Percentiles rank a stretch among this genome's conserved stretches.
These are phyloP conservation scores for Drosophila austrosaltans DNA, from an alignment of 2,888 invertebrate species.

Conservation along the genomic window DNA sequence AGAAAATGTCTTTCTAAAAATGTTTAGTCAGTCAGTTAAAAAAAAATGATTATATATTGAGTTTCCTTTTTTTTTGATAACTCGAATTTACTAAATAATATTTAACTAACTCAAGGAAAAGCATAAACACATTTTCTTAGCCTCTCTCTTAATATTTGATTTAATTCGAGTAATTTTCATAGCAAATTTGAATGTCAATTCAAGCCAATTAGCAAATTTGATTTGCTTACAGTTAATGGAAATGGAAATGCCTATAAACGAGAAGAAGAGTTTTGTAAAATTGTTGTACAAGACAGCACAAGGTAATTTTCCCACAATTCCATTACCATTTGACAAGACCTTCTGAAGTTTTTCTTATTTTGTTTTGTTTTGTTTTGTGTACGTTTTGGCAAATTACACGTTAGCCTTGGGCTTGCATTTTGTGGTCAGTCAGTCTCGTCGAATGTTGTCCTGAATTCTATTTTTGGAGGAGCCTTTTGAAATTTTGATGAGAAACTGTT, in stretches of 20 bases:
- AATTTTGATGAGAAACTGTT: slow-evolving; percentile 13
- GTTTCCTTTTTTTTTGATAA: too few relatives aligned
- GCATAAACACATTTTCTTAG: background rate
- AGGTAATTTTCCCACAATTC: slow-evolving; percentile 16
- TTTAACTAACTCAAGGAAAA: too few relatives aligned
- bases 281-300: slow-evolving; percentile 6
- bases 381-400: slow-evolving; percentile 9
- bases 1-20: too few relatives aligned
- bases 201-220: slow-evolving; percentile 4
- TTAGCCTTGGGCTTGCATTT: slow-evolving; percentile 16
- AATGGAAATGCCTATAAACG: slow-evolving; percentile 7
- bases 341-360: slow-evolving; percentile 1
- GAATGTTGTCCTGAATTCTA: slow-evolving; percentile 4
- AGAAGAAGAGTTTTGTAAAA: background rate
- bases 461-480: slow-evolving; percentile 9
- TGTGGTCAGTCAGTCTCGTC: slow-evolving; percentile 9
- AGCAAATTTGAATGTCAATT: slow-evolving; percentile 2
- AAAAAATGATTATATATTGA: too few relatives aligned
- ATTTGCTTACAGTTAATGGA: slow-evolving; percentile 3
- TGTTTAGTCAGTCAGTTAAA: too few relatives aligned
- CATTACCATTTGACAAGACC: slow-evolving; percentile 6
- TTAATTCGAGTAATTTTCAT: background rate
- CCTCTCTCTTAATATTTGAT: background rate
- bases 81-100: too few relatives aligned
- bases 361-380: background rate